Evolutionary conservation across 1,140 invertebrate species (phyloP), one percentile per base, ranked within the genome.

Genomic region (Drosophila serrata): DNA sequence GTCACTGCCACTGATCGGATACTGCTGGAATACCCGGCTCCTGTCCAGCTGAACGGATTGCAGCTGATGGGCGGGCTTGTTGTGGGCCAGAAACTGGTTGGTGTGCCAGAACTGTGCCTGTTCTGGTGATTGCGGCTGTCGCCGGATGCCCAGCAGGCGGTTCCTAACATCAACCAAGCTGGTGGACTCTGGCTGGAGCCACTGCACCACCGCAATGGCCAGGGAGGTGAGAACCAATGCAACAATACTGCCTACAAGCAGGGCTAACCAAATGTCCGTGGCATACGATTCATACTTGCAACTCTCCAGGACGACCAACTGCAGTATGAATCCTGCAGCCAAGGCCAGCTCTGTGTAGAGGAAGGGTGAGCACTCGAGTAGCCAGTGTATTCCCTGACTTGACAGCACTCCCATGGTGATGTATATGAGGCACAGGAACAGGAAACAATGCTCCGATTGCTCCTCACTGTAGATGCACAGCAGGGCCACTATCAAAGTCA

Each of bases 101-200:
- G 91, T 81, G 48, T 88, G 79, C 84, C 81, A 92, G 46, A 92
- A 79, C 12, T 91, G 81, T 7, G 79, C 86, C 45, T 90, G 85
- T 8, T 73, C 75, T 13, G 60, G 56, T 0, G 78, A 42, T 8
- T 53, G 29, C 17, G 82, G 56, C n/a, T 75, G 65, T 0, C 81
- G 58, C 5, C 56, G 70, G 24, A 92, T 79, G 68, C 91, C 91
- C 69, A 92, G 58, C 67, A 92, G 64, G 11, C 82, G 82, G 68
- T 92, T 92, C 6, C 91, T 72, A 6, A 92, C 79, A 53, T 92
- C 91, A 1, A 92, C 82, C 2, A 92, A 62, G 17, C 91, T 91
- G 24, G 63, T 64, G 5, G 91, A 82, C 42, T 69, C 58, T 0
- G 79, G 82, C 37, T 92, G 68, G 4, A 86, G 85, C 59, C 88